phyloP scores from a whole-genome alignment of 2,888 invertebrate genomes.

The Archaeoteleia sp. region DNA sequence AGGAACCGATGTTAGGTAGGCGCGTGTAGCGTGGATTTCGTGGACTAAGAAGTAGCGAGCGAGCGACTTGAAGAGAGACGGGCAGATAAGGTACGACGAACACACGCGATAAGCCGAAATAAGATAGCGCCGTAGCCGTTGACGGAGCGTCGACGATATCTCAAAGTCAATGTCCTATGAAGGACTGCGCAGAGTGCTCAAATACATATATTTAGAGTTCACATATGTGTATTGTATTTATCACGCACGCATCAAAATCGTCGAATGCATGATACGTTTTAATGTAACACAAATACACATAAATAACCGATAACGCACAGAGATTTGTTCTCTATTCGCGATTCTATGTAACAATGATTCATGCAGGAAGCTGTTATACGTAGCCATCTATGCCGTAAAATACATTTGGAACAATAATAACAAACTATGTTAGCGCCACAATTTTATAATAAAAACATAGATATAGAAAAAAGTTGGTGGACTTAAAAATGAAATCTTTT shows the following conservation, averaged over 20 bases:
- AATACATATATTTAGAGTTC: constrained; percentile 46
- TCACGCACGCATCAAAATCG: neutral
- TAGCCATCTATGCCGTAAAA: too few species aligned
- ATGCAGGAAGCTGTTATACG: too few species aligned
- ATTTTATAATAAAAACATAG: too few species aligned
- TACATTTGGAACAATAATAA: too few species aligned
- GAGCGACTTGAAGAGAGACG: constrained; percentile 56
- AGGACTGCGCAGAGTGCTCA: constrained; percentile 65
- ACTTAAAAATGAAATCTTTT: too few species aligned
- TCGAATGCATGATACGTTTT: neutral
- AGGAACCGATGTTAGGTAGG: constrained; percentile 28
- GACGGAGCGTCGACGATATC: constrained; percentile 70
- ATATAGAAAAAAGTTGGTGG: too few species aligned
- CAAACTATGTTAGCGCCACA: too few species aligned
- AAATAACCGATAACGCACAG: neutral
- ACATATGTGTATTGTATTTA: constrained; percentile 34
- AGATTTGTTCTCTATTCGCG: too few species aligned
- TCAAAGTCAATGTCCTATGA: constrained; percentile 75
- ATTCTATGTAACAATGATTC: too few species aligned
- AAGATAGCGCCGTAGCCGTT: constrained; percentile 66
- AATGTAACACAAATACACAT: neutral
- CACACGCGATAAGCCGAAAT: constrained; percentile 71
- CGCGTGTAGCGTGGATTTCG: constrained; percentile 52
- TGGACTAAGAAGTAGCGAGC: constrained; percentile 52
- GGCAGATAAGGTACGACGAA: constrained; percentile 67